Evolutionary conservation across 2,797 vertebrate species (phyloP).

Genomic region (Sebastes nivosus): DNA sequence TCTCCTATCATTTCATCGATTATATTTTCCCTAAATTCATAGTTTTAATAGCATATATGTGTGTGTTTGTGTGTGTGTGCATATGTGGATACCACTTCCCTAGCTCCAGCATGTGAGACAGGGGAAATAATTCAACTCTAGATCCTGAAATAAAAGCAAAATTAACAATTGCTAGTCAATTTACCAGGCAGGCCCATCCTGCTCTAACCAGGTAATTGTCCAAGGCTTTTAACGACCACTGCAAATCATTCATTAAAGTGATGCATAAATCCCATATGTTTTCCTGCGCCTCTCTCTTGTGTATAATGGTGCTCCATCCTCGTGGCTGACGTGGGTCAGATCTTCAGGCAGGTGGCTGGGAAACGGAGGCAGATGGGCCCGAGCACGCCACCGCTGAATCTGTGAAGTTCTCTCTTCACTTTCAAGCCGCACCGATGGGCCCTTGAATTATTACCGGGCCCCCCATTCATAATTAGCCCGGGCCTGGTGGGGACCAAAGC

Average conservation of each 20-base stretch:
- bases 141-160: slow-evolving; percentile 18
- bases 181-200: slow-evolving; percentile 43
- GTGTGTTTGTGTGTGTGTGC: background rate
- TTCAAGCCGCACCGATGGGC: slow-evolving; percentile 80
- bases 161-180: slow-evolving; percentile 37
- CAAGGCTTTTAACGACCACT: slow-evolving; percentile 62
- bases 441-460: slow-evolving; percentile 84
- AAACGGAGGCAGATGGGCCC: slow-evolving; percentile 79
- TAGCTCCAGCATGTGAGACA: background rate
- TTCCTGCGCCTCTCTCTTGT: slow-evolving; percentile 60
- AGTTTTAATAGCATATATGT: background rate
- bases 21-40: background rate
- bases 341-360: slow-evolving; percentile 80
- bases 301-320: slow-evolving; percentile 67
- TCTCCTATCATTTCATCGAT: background rate
- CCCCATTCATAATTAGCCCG: slow-evolving; percentile 85
- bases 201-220: slow-evolving; percentile 64
- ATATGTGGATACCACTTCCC: background rate
- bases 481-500: slow-evolving; percentile 84
- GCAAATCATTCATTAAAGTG: slow-evolving; percentile 67
- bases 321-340: slow-evolving; percentile 72
- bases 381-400: slow-evolving; percentile 68
- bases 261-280: slow-evolving; percentile 75
- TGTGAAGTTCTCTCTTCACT: slow-evolving; percentile 79
- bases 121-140: background rate